These are phyloP conservation scores for Perca fluviatilis DNA, from an alignment of 2,113 vertebrate genomes.

Conservation along the genomic window DNA sequence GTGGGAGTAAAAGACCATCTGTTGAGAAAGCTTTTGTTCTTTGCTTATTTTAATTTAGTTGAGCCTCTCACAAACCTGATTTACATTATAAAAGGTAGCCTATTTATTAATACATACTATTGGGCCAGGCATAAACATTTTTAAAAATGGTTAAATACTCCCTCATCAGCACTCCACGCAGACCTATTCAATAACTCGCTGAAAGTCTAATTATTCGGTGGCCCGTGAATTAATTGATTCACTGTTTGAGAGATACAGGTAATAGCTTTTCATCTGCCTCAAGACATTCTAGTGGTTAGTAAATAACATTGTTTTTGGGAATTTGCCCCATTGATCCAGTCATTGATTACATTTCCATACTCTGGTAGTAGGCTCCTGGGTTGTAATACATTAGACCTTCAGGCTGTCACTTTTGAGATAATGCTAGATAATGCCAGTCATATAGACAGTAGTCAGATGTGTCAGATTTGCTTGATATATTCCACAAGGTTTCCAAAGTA, in stretches of 20 bases:
- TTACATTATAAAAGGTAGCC: not conserved
- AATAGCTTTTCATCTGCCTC: slow-evolving; percentile 31
- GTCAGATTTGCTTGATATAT: not conserved
- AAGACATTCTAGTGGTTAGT: slow-evolving; percentile 16
- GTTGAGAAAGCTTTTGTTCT: not conserved
- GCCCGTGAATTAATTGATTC: slow-evolving; percentile 18
- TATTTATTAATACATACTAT: not conserved
- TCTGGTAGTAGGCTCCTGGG: not conserved
- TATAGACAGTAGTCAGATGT: not conserved
- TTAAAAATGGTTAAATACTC: slow-evolving; percentile 27
- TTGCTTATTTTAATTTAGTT: not conserved
- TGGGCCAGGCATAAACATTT: not conserved
- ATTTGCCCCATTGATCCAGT: not conserved
- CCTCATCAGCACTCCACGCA: not conserved
- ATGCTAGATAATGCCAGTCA: not conserved
- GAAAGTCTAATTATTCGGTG: slow-evolving; percentile 34
- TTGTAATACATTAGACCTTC: not conserved
- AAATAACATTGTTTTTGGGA: slow-evolving; percentile 1
- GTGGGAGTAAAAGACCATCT: not conserved
- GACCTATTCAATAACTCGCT: slow-evolving; percentile 19
- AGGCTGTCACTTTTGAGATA: not conserved
- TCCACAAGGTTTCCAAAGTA: slow-evolving; percentile 13
- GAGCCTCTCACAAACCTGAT: not conserved
- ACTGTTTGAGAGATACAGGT: slow-evolving; percentile 5
- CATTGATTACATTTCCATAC: not conserved